Evolutionary conservation across 2,888 invertebrate genomes (phyloP).

Genomic region (Trachelus troglodyta): DNA sequence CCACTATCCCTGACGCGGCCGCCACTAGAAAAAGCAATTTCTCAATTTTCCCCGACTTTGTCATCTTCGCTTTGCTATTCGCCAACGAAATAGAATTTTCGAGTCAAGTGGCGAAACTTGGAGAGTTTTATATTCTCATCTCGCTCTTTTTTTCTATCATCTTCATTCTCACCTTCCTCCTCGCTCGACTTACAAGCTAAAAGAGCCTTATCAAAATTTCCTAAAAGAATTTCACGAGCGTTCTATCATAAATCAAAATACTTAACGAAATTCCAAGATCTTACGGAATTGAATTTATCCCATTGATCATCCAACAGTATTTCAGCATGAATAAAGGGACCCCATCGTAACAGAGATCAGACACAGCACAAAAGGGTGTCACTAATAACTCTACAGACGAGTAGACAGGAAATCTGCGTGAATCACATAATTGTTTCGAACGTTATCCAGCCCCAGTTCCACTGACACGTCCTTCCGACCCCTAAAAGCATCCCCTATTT

Average conservation of each 20-base stretch:
- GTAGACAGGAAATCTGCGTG: slow-evolving; percentile 26
- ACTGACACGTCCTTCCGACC: slow-evolving; percentile 28
- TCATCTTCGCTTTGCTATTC: slow-evolving; percentile 65
- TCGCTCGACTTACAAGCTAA: not conserved
- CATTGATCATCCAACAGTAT: not conserved
- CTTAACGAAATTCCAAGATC: not conserved
- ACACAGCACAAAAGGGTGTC: not conserved
- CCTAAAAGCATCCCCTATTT: slow-evolving; percentile 25
- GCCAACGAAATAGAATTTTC: slow-evolving; percentile 63
- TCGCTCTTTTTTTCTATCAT: not conserved
- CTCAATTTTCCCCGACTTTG: slow-evolving; percentile 65
- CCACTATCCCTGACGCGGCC: slow-evolving; percentile 22
- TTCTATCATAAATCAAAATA: not conserved
- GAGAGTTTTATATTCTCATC: slow-evolving; percentile 8
- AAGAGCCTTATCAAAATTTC: slow-evolving; percentile 29
- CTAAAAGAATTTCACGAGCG: slow-evolving; percentile 41
- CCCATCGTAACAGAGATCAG: not conserved
- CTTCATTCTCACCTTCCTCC: slow-evolving; percentile 3
- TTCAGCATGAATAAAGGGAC: not conserved
- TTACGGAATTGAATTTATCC: not conserved
- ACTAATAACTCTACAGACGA: not conserved
- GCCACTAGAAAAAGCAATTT: slow-evolving; percentile 61
- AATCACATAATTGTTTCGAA: slow-evolving; percentile 40
- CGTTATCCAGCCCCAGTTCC: slow-evolving; percentile 24
- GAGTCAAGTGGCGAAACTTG: slow-evolving; percentile 40